Evolutionary conservation across 2,113 vertebrate species (phyloP), one percentile per base, ranked within the genome.

Genomic region (Garra rufa): DNA sequence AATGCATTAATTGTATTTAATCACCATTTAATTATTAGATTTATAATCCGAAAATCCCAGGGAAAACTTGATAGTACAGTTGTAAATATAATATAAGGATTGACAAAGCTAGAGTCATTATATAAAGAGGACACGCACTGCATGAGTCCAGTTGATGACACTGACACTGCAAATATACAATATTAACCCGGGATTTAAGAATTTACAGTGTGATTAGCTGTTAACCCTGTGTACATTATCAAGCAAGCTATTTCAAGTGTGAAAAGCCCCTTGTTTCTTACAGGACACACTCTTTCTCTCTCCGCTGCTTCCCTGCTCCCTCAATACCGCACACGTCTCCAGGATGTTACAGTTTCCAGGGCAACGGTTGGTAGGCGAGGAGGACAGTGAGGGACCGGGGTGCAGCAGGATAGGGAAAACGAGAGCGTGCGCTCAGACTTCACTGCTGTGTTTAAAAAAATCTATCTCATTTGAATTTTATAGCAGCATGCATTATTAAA

Each of bases 281-380:
- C 28, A 34, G 44, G 48, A 69, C 28, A 76, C 71, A 1, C 34
- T 61, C 44, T 74, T 38, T 74, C 10, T 24, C 15, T 55, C 10
- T 38, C 9, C n/a, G 4, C 75, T 85, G 10, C 26, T 61, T 65
- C 21, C 10, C 81, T 19, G 21, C 28, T 43, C 6, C 28, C 46
- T 70, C 48, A n/a, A 30, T 59, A 34, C 55, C 41, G 28, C 41
- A 34, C 75, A 41, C 69, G 79, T 57, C 46, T 84, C 78, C 79
- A 85, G 75, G 71, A 87, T 50, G 79, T 83, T 80, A 82, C 67
- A 38, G 90, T 89, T 89, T 86, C 85, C 87, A 86, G 43, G 90
- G 88, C 85, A 89, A 89, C 84, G 6, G 82, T 83, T 83, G 84
- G 38, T 75, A 87, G 85, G 65, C 84, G 55, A 59, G 67, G 52